phyloP scores from a whole-genome alignment of 2,113 vertebrate genomes.

The Myrmecophaga tridactyla region DNA sequence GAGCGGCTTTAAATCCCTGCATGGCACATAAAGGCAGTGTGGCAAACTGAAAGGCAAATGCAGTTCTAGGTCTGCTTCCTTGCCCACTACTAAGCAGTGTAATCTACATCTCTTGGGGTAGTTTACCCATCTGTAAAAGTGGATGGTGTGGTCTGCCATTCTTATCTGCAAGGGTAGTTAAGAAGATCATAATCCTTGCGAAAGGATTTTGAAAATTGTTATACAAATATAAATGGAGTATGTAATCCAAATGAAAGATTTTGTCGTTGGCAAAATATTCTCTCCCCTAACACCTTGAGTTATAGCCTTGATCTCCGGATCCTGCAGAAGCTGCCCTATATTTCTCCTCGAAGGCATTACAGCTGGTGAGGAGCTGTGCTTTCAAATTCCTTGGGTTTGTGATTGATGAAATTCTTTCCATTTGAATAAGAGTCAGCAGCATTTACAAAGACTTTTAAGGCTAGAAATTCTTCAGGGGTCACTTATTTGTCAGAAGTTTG shows the following conservation, averaged over 20 bases:
- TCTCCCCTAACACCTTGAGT: not conserved
- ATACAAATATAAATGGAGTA: not conserved
- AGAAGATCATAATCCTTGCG: not conserved
- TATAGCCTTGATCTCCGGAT: not conserved
- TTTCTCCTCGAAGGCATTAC: not conserved
- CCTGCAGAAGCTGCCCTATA: rapidly evolving
- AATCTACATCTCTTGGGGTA: not conserved
- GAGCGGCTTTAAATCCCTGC: not conserved
- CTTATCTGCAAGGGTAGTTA: not conserved
- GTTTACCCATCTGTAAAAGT: not conserved
- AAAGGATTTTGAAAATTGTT: not conserved
- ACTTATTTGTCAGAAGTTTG: not conserved
- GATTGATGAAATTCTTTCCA: not conserved
- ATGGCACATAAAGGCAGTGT: not conserved
- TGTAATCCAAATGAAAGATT: not conserved
- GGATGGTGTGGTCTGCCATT: too few species aligned
- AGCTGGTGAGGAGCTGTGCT: not conserved
- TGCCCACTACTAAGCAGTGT: not conserved
- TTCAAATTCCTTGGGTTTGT: not conserved
- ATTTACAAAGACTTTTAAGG: not conserved
- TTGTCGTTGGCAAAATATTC: not conserved
- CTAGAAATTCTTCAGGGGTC: not conserved
- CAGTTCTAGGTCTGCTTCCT: not conserved
- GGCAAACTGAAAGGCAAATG: not conserved
- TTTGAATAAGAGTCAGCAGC: not conserved